phyloP scores from a whole-genome alignment of 2,113 vertebrate genomes.

The Zosterops pallidus region DNA sequence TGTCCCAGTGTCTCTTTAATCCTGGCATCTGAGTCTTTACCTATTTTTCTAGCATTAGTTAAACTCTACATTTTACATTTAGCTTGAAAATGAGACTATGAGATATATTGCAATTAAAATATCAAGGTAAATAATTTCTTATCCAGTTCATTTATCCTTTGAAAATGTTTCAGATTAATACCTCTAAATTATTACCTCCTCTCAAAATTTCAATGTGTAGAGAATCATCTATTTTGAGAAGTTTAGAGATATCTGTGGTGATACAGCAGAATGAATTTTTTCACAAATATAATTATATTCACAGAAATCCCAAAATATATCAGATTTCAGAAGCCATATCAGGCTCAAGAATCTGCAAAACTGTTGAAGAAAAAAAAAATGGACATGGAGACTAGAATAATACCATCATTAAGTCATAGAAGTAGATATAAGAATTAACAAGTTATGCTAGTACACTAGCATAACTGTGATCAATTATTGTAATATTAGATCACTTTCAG shows the following conservation, averaged over 20 bases:
- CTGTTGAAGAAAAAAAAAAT: background rate
- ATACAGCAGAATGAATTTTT: background rate
- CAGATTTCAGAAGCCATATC: background rate
- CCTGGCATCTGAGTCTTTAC: background rate
- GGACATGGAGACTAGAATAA: background rate
- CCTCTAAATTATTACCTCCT: background rate
- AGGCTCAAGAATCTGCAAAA: background rate
- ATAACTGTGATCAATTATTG: accelerated
- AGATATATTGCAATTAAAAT: background rate
- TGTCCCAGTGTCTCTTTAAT: background rate
- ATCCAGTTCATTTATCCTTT: background rate
- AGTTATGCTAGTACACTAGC: background rate
- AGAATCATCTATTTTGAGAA: background rate
- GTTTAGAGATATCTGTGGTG: background rate
- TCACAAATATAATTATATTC: background rate
- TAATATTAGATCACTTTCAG: background rate
- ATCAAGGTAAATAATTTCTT: background rate
- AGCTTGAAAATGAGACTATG: background rate
- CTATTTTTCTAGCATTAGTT: background rate
- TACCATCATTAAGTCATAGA: background rate
- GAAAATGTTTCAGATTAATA: background rate
- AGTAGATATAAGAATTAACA: background rate
- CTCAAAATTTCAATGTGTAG: background rate
- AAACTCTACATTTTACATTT: background rate
- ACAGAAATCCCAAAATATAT: background rate